These are phyloP conservation scores for Sminthurinus signatus DNA, from an alignment of 1,140 invertebrate species.

Conservation along the genomic window DNA sequence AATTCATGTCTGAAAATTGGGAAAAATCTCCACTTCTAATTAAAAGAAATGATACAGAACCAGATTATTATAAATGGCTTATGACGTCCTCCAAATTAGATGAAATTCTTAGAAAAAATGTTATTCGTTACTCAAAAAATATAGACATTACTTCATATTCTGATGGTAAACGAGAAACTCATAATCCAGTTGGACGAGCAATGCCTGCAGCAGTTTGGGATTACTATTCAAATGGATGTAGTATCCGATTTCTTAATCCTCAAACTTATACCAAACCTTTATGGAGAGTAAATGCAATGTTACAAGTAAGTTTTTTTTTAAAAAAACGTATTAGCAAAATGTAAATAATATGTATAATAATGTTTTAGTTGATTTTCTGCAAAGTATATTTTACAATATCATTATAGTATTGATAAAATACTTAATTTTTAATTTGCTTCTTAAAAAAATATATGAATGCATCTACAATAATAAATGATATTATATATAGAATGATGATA, in stretches of 20 bases:
- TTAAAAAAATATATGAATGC: too few relatives aligned
- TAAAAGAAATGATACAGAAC: constrained; percentile 52
- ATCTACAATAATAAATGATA: too few relatives aligned
- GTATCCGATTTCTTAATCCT: constrained; percentile 86
- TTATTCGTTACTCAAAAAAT: constrained; percentile 73
- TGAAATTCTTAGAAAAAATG: constrained; percentile 59
- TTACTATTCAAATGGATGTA: constrained; percentile 82
- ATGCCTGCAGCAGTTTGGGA: constrained; percentile 78
- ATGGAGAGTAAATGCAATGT: constrained; percentile 57
- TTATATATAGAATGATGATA: too few relatives aligned
- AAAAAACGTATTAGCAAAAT: too few relatives aligned
- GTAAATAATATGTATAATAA: too few relatives aligned
- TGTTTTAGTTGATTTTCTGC: too few relatives aligned
- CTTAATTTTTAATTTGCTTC: too few relatives aligned
- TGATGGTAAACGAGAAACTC: constrained; percentile 71
- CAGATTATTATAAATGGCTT: constrained; percentile 63
- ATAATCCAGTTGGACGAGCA: constrained; percentile 69
- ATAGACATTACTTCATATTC: constrained; percentile 82
- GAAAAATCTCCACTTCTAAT: constrained; percentile 73
- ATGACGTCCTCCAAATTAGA: constrained; percentile 71
- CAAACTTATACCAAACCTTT: constrained; percentile 69
- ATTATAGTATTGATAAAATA: too few relatives aligned
- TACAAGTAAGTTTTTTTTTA: too few relatives aligned
- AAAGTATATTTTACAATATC: too few relatives aligned
- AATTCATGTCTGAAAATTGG: constrained; percentile 67